A percentile compares a stretch with the other conserved stretches of the same genome.
Conservation (phyloP, 2,113 vertebrate genomes). For the Lycocorax pyrrhopterus region DNA sequence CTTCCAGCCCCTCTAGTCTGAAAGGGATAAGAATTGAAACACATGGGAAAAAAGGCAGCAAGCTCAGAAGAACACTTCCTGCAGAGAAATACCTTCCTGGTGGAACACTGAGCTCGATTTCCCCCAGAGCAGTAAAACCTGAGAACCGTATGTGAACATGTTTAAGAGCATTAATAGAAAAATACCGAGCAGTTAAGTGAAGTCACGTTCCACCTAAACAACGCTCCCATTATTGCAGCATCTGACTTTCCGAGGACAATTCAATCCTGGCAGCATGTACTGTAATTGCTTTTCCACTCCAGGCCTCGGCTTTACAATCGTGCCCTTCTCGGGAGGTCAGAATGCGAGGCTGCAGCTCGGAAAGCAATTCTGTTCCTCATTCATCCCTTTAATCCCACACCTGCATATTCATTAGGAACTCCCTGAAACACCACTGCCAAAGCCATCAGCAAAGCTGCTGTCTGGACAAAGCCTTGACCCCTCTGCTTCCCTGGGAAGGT, state of each 20-base stretch:
- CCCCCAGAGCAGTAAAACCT: neutral
- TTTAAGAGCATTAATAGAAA: neutral
- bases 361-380: conserved; percentile 27
- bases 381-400: conserved; percentile 63
- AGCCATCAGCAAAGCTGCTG: neutral
- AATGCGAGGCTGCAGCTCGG: neutral
- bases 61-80: neutral
- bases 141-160: neutral
- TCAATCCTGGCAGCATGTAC: neutral
- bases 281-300: conserved; percentile 37
- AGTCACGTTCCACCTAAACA: conserved; percentile 21
- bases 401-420: conserved; percentile 50
- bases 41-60: neutral
- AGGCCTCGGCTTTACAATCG: neutral
- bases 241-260: conserved; percentile 35
- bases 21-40: neutral
- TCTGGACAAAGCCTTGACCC: neutral
- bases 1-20: neutral
- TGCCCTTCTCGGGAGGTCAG: conserved; percentile 70
- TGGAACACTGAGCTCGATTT: neutral
- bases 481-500: neutral
- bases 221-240: neutral
- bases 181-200: neutral
- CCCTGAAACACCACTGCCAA: neutral
- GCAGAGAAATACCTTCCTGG: neutral